phyloP scores from a whole-genome alignment of 1,140 invertebrate genomes.

The Hyles euphorbiae region DNA sequence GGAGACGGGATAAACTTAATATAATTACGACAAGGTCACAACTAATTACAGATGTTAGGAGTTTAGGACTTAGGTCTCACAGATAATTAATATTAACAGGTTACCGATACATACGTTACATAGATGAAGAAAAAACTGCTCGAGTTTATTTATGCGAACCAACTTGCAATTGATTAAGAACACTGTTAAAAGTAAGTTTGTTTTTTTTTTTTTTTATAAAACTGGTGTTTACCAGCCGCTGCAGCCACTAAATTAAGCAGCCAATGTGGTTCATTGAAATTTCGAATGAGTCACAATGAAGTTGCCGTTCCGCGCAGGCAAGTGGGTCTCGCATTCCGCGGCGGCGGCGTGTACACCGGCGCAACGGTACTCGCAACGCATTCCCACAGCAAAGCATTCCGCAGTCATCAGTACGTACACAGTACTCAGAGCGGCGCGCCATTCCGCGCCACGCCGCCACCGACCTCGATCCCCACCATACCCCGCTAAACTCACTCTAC shows the following conservation, averaged over 20 bases:
- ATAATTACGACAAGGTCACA: constrained; percentile 28
- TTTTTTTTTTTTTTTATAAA: no score
- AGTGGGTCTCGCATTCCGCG: constrained; percentile 69
- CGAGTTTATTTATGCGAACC: no score
- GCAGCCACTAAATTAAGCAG: constrained; percentile 9
- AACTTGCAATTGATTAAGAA: no score
- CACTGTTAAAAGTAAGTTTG: no score
- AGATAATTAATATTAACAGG: no score
- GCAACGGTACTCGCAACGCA: constrained; percentile 70
- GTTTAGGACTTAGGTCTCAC: no score
- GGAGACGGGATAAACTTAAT: constrained; percentile 18
- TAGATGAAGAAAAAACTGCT: no score
- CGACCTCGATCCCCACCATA: constrained; percentile 51
- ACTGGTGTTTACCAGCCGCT: background rate
- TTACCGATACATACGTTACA: no score
- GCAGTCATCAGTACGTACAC: constrained; percentile 19
- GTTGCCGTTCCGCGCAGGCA: constrained; percentile 29
- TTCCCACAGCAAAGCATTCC: constrained; percentile 68
- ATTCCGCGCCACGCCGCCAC: background rate
- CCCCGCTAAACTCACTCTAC: constrained; percentile 10
- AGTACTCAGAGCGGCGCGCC: background rate
- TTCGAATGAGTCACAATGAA: constrained; percentile 59
- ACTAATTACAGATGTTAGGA: constrained; percentile 13
- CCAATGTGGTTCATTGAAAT: constrained; percentile 32
- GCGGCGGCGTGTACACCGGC: constrained; percentile 40